Base-by-base conservation (phyloP, 2,888 invertebrate species). In the Erynnis tages region DNA sequence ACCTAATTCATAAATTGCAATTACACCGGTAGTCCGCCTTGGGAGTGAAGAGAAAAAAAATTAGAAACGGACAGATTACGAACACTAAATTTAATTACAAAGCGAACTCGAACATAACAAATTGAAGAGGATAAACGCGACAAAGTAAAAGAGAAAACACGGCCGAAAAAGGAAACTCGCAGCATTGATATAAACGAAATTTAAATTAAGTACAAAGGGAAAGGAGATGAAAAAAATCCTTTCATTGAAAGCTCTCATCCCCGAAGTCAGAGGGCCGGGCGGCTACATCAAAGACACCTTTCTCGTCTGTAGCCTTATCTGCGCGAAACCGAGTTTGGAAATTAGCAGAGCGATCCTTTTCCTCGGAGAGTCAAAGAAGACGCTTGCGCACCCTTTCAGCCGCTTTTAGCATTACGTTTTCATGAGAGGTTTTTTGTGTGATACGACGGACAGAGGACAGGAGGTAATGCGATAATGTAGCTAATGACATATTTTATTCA, bases 181-280 rank as follows among this genome's bases (percentile, higher is more conserved):
- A 86, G 87, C 88, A 88, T 87, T 88, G 89, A 88, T 89, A 89
- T 89, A 89, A 89, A 89, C 89, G 89, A 89, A 89, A 89, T 89
- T 89, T 89, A 89, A 89, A 89, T 89, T 89, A 89, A 89, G 86
- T 88, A 89, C 89, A 89, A 89, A 89, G 87, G 82, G 82, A 88
- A 85, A 82, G 85, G 82, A 86, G 86, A 86, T 84, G 82, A 85
- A 87, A 89, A 86, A 89, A 88, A 89, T 89, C 89, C 89, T 89
- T 89, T 89, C 88, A 89, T 85, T 85, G 88, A 87, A 83, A 85
- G 86, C 87, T 84, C 86, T 87, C 87, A 83, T 86, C 79, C 79
- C 78, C 77, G 76, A 82, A 86, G 84, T 80, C 82, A 83, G 81
- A 84, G 85, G 85, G 76, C 81, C 81, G 67, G 82, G 82, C 82